phyloP scores from a whole-genome alignment of 2,888 invertebrate species.

The Pseudococcus longispinus region DNA sequence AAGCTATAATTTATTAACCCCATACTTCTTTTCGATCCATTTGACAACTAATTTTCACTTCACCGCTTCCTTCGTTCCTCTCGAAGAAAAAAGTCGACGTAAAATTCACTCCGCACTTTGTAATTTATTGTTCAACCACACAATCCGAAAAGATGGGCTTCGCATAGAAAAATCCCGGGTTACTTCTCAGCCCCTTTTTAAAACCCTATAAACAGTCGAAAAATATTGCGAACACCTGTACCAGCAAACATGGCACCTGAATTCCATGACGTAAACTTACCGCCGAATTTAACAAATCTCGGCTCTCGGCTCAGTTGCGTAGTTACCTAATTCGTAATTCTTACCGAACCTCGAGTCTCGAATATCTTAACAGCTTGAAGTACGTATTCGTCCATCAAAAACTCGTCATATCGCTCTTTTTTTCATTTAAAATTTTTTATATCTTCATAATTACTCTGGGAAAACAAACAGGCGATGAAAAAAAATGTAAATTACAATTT shows the following conservation, averaged over 20 bases:
- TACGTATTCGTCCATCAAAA: not conserved
- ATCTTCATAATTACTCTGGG: constrained; percentile 2
- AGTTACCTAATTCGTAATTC: not conserved
- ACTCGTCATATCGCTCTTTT: not conserved
- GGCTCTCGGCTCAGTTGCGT: not conserved
- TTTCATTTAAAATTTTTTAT: not conserved
- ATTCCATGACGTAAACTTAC: not conserved
- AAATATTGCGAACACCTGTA: not conserved
- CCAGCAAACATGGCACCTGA: not conserved
- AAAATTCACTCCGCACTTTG: too few species aligned
- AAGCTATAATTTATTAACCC: too few species aligned
- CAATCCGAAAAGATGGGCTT: too few species aligned
- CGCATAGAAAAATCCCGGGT: too few species aligned
- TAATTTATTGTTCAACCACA: too few species aligned
- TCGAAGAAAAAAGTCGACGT: too few species aligned
- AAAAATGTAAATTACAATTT: constrained; percentile 27
- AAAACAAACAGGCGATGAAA: not conserved
- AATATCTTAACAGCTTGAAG: not conserved
- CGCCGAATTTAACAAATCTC: not conserved
- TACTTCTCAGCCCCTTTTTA: too few species aligned
- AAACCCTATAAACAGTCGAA: too few species aligned
- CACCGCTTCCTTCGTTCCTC: too few species aligned
- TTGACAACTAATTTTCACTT: too few species aligned
- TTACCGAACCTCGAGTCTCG: not conserved
- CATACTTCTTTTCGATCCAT: too few species aligned